These are phyloP conservation scores for Cacatua alba DNA, from an alignment of 2,113 vertebrate genomes.

Conservation along the genomic window DNA sequence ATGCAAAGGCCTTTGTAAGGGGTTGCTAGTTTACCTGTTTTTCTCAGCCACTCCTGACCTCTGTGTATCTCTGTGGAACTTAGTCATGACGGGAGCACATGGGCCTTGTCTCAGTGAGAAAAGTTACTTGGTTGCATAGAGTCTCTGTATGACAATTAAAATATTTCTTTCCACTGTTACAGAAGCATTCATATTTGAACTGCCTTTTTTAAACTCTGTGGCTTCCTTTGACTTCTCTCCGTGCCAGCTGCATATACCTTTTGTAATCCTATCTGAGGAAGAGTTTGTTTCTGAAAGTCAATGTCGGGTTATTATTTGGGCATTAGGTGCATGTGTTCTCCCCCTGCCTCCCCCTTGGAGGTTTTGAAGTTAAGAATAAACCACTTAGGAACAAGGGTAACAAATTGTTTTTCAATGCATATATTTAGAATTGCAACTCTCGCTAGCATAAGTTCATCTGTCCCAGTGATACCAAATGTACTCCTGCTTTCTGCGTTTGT, in stretches of 20 bases:
- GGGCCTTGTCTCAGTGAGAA: not conserved
- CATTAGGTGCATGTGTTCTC: not conserved
- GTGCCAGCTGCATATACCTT: not conserved
- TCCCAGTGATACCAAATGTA: rapidly evolving
- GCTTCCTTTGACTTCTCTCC: not conserved
- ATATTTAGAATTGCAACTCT: not conserved
- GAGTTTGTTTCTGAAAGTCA: not conserved
- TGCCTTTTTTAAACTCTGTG: not conserved
- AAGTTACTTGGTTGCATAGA: not conserved
- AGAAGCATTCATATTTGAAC: not conserved
- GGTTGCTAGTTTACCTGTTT: not conserved
- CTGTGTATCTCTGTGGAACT: not conserved
- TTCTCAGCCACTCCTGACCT: not conserved
- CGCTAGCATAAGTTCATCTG: rapidly evolving
- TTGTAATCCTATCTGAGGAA: not conserved
- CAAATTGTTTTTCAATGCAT: not conserved
- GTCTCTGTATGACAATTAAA: not conserved
- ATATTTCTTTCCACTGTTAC: not conserved
- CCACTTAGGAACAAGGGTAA: not conserved
- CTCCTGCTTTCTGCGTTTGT: not conserved
- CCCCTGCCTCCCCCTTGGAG: not conserved
- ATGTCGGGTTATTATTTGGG: not conserved
- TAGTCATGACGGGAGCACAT: not conserved
- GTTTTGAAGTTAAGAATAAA: not conserved
- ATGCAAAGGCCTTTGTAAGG: rapidly evolving